Conservation (phyloP, 2,888 invertebrate genomes). For the Cantharis flavilabris region DNA sequence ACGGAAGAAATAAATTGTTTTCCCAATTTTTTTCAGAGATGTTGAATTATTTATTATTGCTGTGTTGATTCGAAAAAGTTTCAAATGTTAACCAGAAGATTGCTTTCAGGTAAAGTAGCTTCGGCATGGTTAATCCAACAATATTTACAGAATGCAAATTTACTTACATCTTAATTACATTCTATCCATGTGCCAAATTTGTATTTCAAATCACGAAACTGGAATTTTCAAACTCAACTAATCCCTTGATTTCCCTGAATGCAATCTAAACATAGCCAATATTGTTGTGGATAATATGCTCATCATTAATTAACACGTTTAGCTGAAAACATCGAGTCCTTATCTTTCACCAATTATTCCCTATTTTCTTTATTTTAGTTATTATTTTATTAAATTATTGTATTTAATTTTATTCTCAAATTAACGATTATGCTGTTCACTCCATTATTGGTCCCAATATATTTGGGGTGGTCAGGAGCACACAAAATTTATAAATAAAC, state of each 20-base stretch:
- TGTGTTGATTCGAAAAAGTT: background rate
- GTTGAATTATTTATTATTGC: background rate
- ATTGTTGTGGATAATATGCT: too few species aligned
- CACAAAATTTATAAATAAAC: too few species aligned
- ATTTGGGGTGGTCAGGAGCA: too few species aligned
- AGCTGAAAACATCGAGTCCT: too few species aligned
- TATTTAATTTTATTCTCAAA: too few species aligned
- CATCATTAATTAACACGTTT: background rate
- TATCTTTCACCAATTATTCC: too few species aligned
- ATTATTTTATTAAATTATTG: too few species aligned
- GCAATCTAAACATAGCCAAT: background rate
- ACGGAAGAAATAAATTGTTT: background rate
- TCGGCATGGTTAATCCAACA: background rate
- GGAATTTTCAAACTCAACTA: background rate
- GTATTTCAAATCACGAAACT: background rate
- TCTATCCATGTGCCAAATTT: background rate
- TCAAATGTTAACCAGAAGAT: background rate
- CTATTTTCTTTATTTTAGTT: too few species aligned
- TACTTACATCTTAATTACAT: background rate
- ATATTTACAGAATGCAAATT: background rate
- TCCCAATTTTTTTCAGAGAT: background rate
- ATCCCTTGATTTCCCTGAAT: background rate
- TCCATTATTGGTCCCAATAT: too few species aligned
- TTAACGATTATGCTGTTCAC: too few species aligned
- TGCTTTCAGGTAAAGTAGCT: too few species aligned